Evolutionary conservation across 2,797 vertebrate genomes (phyloP).

Genomic region (Muscicapa striata): DNA sequence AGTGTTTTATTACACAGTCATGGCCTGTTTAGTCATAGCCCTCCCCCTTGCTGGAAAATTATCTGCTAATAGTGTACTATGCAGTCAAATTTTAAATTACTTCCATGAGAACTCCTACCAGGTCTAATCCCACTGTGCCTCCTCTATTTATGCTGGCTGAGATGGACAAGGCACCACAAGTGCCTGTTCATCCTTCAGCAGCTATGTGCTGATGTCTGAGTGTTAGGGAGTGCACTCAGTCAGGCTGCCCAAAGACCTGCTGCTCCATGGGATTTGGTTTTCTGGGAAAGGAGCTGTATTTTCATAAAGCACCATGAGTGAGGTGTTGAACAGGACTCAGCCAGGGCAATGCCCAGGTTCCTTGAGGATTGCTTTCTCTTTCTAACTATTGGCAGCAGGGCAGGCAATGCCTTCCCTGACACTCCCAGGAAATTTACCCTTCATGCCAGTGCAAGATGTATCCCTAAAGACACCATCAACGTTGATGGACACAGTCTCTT

Average conservation of each 20-base stretch:
- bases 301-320: background rate
- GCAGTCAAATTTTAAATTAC: background rate
- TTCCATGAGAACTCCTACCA: background rate
- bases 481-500: background rate
- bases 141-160: background rate
- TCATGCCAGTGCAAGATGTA: background rate
- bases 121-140: background rate
- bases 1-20: background rate
- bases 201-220: accelerated
- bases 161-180: background rate
- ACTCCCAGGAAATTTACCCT: background rate
- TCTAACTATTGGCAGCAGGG: background rate
- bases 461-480: background rate
- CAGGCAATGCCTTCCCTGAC: accelerated
- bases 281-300: background rate
- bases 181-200: background rate
- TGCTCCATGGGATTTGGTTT: background rate
- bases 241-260: background rate
- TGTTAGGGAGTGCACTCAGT: accelerated
- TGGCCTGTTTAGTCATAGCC: background rate
- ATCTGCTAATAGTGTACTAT: background rate
- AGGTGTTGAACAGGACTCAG: background rate
- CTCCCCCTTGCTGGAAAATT: background rate
- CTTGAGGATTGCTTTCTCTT: background rate
- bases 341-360: background rate